Evolutionary conservation across 2,888 invertebrate species (phyloP), one percentile per base, ranked within the genome.

Genomic region (Rhagonycha lutea): DNA sequence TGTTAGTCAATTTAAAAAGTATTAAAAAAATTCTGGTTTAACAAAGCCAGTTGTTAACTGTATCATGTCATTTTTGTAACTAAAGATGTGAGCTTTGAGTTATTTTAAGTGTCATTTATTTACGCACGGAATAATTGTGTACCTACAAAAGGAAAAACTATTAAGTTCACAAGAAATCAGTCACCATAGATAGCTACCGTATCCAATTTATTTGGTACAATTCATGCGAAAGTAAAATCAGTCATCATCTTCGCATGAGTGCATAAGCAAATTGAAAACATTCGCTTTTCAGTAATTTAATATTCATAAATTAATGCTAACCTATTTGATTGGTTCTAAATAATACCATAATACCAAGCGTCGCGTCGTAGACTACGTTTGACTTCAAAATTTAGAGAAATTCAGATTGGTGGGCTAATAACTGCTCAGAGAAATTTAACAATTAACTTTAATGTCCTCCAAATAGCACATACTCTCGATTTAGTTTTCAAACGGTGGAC

Each of bases 81-180:
- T 76, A 73, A 68, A 70, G 69, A 32, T 60, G 71, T 75, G 73
- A 18, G 71, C 68, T 67, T 73, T 73, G 68, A 73, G 61, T 67
- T 32, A 70, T 75, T 75, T 72, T 73, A 79, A 73, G 74, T 75
- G 74, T 69, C 79, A 79, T 81, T 47, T 81, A 76, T 79, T 77
- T 77, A 79, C 80, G 81, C 80, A 80, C 80, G 81, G 80, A 81
- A 80, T 77, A 79, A 47, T 79, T 77, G 14, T 78, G 72, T 72
- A 74, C 74, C 47, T 47, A 68, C 67, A 71, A 76, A 76, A 76
- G 73, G 63, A 65, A 65, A 65, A 26, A 65, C 24, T 65, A 24
- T 23, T 65, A 24, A 65, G 23, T 65, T n/a, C 63, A 24, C 18
- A 24, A 24, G 63, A 65, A 65, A 65, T 12, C 63, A 26, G 26